Evolutionary conservation across 2,113 vertebrate species (phyloP).

Genomic region (Pithys albifrons): DNA sequence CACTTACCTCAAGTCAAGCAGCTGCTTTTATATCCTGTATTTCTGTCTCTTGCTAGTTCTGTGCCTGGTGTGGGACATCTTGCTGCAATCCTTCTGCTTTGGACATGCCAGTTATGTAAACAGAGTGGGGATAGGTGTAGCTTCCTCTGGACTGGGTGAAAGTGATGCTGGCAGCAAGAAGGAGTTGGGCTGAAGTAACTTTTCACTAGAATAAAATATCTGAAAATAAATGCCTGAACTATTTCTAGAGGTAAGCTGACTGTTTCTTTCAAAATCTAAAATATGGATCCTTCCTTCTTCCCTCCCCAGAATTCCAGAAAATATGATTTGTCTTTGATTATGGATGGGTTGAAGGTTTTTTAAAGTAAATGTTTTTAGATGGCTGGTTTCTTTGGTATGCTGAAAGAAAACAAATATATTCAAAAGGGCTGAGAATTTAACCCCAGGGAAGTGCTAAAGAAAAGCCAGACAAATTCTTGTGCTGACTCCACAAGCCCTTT

Average conservation of each 20-base stretch:
- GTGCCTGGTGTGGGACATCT: neutral
- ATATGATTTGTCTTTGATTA: neutral
- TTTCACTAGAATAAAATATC: neutral
- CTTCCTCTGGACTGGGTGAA: neutral
- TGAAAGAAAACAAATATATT: conserved; percentile 45
- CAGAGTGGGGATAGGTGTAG: neutral
- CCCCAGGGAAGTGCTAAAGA: neutral
- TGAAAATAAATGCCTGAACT: neutral
- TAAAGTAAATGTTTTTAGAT: conserved; percentile 31
- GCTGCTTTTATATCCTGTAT: neutral
- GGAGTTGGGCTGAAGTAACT: neutral
- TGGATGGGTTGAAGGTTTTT: neutral
- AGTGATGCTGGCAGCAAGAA: neutral
- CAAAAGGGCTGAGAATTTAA: conserved; percentile 24
- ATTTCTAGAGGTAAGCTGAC: neutral
- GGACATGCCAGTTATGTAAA: neutral
- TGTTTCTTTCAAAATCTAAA: neutral
- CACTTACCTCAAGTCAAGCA: neutral
- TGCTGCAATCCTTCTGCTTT: neutral
- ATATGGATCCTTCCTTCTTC: neutral
- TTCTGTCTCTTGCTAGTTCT: neutral
- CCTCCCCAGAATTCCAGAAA: neutral
- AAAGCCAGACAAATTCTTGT: neutral
- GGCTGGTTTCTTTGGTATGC: conserved; percentile 40
- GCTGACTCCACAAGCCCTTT: neutral